Percentiles rank a stretch among this genome's conserved stretches.
These are phyloP conservation scores for Leucania comma DNA, from an alignment of 2,888 invertebrate species.

Conservation along the genomic window DNA sequence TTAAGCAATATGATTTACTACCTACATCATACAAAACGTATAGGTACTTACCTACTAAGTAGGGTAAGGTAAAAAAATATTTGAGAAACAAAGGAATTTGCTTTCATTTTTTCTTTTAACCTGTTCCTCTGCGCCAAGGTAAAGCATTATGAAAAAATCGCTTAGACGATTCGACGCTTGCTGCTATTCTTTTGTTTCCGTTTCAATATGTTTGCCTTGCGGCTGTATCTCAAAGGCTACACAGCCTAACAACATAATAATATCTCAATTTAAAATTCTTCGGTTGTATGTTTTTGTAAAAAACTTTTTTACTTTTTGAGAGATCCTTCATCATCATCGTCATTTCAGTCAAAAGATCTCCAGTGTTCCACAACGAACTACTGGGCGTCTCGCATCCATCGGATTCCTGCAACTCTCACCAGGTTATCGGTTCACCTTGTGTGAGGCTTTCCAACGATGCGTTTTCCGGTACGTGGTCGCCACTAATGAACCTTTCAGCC, in stretches of 20 bases:
- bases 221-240: background rate
- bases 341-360: too few relatives aligned
- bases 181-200: constrained; percentile 1
- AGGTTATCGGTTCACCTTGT: too few relatives aligned
- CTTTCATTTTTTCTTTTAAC: background rate
- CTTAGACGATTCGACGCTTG: constrained; percentile 7
- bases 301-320: too few relatives aligned
- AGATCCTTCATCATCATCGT: too few relatives aligned
- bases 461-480: too few relatives aligned
- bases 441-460: too few relatives aligned
- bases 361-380: too few relatives aligned
- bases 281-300: too few relatives aligned
- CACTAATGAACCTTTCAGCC: too few relatives aligned
- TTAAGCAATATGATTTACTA: background rate
- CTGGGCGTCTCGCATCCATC: too few relatives aligned
- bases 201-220: background rate
- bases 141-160: constrained; percentile 10
- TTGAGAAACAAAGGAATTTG: background rate
- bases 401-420: too few relatives aligned
- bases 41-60: background rate
- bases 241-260: background rate
- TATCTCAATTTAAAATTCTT: background rate
- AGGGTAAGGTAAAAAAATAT: background rate
- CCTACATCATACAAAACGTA: background rate
- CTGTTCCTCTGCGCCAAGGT: background rate